Evolutionary conservation across 2,797 vertebrate genomes (phyloP), one percentile per base, ranked within the genome.

Genomic region (Aldrovandia affinis): DNA sequence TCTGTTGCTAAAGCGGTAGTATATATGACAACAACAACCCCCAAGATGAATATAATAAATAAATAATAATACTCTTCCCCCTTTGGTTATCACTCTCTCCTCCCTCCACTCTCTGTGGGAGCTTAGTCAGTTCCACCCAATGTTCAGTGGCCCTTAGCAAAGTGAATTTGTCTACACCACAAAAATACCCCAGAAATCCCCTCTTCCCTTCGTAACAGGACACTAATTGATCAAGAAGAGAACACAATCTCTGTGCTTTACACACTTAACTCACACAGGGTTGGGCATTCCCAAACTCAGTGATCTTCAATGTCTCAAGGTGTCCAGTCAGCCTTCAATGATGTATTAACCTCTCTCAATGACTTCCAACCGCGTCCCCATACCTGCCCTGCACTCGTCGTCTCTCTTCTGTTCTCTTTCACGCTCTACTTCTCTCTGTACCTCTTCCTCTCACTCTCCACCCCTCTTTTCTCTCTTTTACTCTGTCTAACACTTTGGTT

Each of bases 401-500:
- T 30, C 61, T 18, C 77, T 52, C 22, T 2, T 1, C 12, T n/a
- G 14, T 20, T 28, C 44, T 25, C 33, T 57, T 30, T 61, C 36
- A 28, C 33, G 10, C 36, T 6, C 20, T 39, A 15, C 44, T 42
- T 10, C 63, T 28, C 68, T 47, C 75, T 78, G 36, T 75, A 14
- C 14, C 47, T 78, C 73, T 30, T 61, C 25, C 63, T 57, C n/a
- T 9, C 39, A 70, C 87, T 78, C 82, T 73, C 44, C 59, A 44
- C 81, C 39, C 54, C 81, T 36, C 55, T 5, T 81, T 33, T 33
- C 52, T 78, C 55, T 83, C 55, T 14, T 59, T 78, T 85, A 89
- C 82, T 89, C 88, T 18, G 86, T 83, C 83, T 91, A 89, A 89
- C 85, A 87, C 65, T 86, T 80, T 89, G 85, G 84, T 89, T 84